phyloP scores from a whole-genome alignment of 2,113 vertebrate genomes.

The Andinoacara biseriatus region DNA sequence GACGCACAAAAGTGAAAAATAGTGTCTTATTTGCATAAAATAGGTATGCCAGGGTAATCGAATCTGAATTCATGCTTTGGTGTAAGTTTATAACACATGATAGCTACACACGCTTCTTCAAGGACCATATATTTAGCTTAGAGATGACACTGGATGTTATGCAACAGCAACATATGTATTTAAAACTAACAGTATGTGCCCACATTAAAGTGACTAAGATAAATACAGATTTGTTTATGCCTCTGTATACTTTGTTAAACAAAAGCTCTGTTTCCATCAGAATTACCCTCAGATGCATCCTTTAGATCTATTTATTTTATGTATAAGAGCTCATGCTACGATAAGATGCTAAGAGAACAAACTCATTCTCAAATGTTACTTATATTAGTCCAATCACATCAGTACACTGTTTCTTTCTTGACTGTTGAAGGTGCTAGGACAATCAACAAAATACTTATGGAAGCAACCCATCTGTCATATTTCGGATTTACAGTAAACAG shows the following conservation, averaged over 20 bases:
- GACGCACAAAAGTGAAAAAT: constrained; percentile 8
- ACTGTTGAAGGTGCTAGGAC: too few species aligned
- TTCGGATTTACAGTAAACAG: too few species aligned
- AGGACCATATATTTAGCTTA: neutral
- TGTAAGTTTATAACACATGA: neutral
- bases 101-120: neutral
- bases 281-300: constrained; percentile 18
- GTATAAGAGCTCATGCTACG: neutral
- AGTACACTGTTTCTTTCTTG: neutral
- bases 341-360: neutral
- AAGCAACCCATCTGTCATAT: too few species aligned
- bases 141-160: neutral
- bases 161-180: neutral
- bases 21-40: constrained; percentile 1
- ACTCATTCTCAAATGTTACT: neutral
- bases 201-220: neutral
- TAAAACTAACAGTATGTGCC: neutral
- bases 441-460: too few species aligned
- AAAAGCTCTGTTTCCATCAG: neutral
- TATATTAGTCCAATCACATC: neutral
- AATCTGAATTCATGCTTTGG: neutral
- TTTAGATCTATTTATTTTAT: neutral
- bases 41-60: neutral
- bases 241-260: neutral
- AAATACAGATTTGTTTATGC: constrained; percentile 5